Evolutionary conservation across 2,113 vertebrate species (phyloP), one percentile per base, ranked within the genome.

Genomic region (Pelobates fuscus): DNA sequence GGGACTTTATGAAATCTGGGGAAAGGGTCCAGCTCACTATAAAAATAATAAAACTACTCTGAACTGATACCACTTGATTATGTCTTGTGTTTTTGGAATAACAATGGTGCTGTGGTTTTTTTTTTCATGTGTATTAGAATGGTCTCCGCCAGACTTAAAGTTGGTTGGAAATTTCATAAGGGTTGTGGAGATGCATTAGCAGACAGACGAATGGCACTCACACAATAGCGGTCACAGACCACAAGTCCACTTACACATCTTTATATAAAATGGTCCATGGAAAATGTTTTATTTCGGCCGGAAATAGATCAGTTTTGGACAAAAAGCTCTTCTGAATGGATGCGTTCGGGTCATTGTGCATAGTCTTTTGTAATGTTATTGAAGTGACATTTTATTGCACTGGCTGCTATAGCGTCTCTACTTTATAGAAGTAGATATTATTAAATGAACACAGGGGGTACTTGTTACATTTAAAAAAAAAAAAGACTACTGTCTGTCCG

Each of bases 111-210:
- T 41, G 55, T 49, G 17, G 54, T 49, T 52, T 57, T 26, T 37
- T 68, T 30, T 70, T 55, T 70, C 10, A 70, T 70, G 29, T 37
- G 52, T 70, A 21, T 37, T 24, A 20, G 52, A 12, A 70, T 55
- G 41, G 25, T 55, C 8, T n/a, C 23, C 54, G 25, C 43, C 20
- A 8, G 10, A 15, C 7, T 55, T 20, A 54, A 57, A 32, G 3
- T 17, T 69, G 27, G 27, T 24, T 70, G 49, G 6, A 20, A 25
- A 26, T 46, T 57, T 58, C 67, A 41, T 58, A 58, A 52, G 18
- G 24, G 27, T 27, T 2, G 29, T 10, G 60, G 29, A 20, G n/a
- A 62, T 29, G 5, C 17, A 20, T 37, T 21, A 37, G 26, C 17
- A 29, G 15, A 62, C 60, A 37, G 17, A 62, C 3, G 6, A 29